Base-by-base conservation (phyloP, 1,140 invertebrate species). In the Hestina assimilis region DNA sequence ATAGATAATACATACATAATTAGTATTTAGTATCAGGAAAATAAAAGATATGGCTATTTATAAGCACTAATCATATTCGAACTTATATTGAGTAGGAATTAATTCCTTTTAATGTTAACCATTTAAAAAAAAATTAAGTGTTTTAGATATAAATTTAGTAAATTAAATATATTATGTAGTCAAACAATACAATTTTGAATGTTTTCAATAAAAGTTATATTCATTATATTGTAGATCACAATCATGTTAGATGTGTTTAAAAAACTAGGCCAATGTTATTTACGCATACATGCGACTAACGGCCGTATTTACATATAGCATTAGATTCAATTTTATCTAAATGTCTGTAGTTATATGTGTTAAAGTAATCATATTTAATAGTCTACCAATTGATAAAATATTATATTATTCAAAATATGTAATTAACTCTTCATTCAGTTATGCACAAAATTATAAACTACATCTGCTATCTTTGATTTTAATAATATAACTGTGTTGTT, bases 221-320 rank as follows among this genome's bases (percentile, higher is more conserved):
- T 28, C 8, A 28, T 9, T 38, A 38, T 19, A 19, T 38, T 9
- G n/a, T 17, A 19, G 17, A 19, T 4, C 6, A 38, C 2, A 33
- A 33, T 11, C 11, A 35, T 17, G 19, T 14, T 3, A 9, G 33
- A 19, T 19, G 6, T 17, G 4, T 17, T 38, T 19, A 19, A 38
- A 38, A 33, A 31, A 23, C 14, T 20, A 31, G 46, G 31, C n/a
- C 31, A 35, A 48, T 23, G 35, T 35, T 48, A 0, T 48, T 35
- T 24, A 35, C 46, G n/a, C 46, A 35, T 48, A 7, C 9, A 28
- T 35, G 7, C 14, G 31, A 14, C 33, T 23, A 15, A 35, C 14
- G 21, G 28, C 8, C 5, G 2, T 35, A 23, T 38, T 35, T 35
- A 4, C n/a, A 35, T 6, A 17, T 14, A 23, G n/a, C 2, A 4